These are phyloP conservation scores for Tenodera sinensis DNA, from an alignment of 2,888 invertebrate species.

Conservation along the genomic window DNA sequence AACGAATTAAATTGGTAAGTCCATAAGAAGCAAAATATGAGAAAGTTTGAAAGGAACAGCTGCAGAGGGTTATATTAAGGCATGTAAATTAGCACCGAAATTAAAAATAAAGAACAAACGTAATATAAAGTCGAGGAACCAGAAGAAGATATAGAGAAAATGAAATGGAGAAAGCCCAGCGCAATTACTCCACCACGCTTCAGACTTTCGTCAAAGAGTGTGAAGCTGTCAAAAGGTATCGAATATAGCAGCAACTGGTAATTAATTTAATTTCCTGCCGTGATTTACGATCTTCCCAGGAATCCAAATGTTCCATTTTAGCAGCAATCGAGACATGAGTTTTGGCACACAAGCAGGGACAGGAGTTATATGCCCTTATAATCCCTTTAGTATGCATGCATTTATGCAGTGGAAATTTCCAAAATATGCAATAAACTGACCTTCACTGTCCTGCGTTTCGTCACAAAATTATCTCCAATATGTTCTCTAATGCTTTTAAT, in stretches of 20 bases:
- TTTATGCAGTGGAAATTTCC: no score
- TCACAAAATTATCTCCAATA: no score
- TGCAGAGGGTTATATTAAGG: background rate
- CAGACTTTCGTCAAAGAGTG: background rate
- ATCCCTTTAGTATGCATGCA: no score
- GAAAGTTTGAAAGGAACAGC: background rate
- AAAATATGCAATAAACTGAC: no score
- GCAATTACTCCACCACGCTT: background rate
- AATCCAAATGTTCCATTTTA: background rate
- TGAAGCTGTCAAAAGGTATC: background rate
- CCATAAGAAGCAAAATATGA: background rate
- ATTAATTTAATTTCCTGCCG: background rate
- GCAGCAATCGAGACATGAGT: background rate
- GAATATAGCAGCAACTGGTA: background rate
- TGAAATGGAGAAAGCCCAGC: background rate
- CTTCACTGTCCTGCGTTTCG: no score
- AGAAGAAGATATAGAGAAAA: background rate
- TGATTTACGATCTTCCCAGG: background rate
- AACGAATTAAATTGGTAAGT: background rate
- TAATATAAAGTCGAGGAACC: background rate
- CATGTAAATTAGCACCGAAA: background rate
- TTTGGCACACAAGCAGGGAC: background rate
- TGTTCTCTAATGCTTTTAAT: no score
- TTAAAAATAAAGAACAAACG: background rate
- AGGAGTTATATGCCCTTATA: no score